phyloP scores from a whole-genome alignment of 64 coral and sea anemone species.

The Dendronephthya gigantea region DNA sequence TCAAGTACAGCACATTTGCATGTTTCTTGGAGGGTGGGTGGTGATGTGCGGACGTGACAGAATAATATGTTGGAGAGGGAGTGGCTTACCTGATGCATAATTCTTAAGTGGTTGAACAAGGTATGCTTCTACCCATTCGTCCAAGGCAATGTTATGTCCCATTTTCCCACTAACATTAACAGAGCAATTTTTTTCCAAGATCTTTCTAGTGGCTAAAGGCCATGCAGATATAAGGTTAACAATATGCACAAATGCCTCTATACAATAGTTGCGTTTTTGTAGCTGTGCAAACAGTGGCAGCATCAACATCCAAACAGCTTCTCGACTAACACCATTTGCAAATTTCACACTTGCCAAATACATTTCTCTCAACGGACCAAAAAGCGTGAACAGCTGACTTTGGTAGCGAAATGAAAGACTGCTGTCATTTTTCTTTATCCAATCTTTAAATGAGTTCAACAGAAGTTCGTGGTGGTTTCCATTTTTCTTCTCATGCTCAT shows the following conservation, averaged over 20 bases:
- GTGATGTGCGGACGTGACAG: too few species aligned
- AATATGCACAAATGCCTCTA: constrained; percentile 35
- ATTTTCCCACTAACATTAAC: constrained; percentile 13
- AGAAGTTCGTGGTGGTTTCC: neutral
- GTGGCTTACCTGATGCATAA: too few species aligned
- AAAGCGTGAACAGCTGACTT: constrained; percentile 13
- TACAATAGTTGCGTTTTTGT: constrained; percentile 7
- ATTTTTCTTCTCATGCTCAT: neutral
- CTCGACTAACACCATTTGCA: neutral
- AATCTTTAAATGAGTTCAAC: constrained; percentile 9
- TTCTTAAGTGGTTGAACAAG: too few species aligned
- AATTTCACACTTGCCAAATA: neutral
- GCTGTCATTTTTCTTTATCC: neutral
- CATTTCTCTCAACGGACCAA: constrained; percentile 14
- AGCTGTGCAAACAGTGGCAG: constrained; percentile 35
- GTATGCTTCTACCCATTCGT: too few species aligned
- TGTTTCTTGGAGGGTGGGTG: too few species aligned
- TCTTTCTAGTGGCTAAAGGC: constrained; percentile 29
- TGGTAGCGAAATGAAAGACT: neutral
- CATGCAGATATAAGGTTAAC: constrained; percentile 22
- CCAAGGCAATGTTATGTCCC: neutral
- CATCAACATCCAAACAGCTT: constrained; percentile 26
- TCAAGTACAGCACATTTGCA: too few species aligned
- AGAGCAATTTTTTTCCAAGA: constrained; percentile 30
- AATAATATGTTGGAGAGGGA: neutral